These are phyloP conservation scores for Odontothrips loti DNA, from an alignment of 2,888 invertebrate species.

Conservation along the genomic window DNA sequence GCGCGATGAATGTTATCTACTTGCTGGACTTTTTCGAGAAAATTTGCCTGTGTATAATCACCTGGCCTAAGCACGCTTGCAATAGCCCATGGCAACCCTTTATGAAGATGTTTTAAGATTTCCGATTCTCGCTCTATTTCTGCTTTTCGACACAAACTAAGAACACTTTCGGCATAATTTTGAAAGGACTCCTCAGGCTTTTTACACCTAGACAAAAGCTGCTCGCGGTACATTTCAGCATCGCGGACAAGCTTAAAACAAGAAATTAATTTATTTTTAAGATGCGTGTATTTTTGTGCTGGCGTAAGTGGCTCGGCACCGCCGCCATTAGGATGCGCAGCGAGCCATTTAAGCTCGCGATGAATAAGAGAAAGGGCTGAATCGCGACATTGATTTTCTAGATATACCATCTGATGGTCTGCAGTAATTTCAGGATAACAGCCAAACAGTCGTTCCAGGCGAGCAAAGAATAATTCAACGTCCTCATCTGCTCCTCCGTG, in stretches of 20 bases:
- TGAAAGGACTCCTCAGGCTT: not conserved
- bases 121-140: not conserved
- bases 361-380: no score
- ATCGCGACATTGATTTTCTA: no score
- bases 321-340: no score
- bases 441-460: no score
- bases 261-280: not conserved
- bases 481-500: not conserved
- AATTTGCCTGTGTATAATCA: no score
- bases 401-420: no score
- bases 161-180: no score
- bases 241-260: not conserved
- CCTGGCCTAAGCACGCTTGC: not conserved
- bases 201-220: not conserved
- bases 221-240: not conserved
- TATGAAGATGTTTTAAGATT: not conserved
- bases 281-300: not conserved
- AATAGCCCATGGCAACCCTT: not conserved
- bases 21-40: no score
- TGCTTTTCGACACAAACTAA: not conserved
- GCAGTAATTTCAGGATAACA: no score
- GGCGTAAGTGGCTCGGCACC: no score
- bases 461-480: not conserved
- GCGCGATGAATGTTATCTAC: no score
- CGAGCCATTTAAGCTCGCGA: no score